These are phyloP conservation scores for Strongylocentrotus purpuratus DNA, from an alignment of 35 echinoderm and acorn worm genomes.

Conservation along the genomic window DNA sequence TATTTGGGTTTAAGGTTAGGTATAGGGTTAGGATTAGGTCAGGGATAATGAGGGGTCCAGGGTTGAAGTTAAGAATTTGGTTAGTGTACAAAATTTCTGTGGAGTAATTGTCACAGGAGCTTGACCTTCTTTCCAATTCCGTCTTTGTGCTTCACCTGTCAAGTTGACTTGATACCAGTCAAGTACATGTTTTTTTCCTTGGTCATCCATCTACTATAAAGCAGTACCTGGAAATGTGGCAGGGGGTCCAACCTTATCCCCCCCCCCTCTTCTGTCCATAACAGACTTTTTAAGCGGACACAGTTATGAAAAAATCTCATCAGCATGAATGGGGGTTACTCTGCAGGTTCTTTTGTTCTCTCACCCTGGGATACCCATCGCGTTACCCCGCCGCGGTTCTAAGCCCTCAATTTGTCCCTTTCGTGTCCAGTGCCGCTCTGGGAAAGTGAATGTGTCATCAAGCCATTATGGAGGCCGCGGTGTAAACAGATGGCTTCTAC, in stretches of 20 bases:
- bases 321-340: neutral
- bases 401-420: slow-evolving; percentile 9
- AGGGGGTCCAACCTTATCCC: neutral
- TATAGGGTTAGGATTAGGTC: no score
- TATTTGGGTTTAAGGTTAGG: no score
- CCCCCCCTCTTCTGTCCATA: neutral
- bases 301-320: neutral
- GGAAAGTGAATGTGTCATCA: slow-evolving; percentile 41
- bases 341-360: neutral
- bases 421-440: neutral
- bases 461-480: neutral
- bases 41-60: no score
- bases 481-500: slow-evolving; percentile 33
- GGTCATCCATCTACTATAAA: neutral
- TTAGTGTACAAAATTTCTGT: no score
- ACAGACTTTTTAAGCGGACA: neutral
- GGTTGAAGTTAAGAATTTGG: no score
- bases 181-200: no score
- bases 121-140: no score
- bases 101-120: no score
- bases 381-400: neutral
- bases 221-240: neutral
- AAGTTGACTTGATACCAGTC: no score
- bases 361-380: neutral
- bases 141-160: no score